Percentiles rank a stretch among this genome's conserved stretches.
Conservation (phyloP, 2,113 vertebrate species). For the Dicerorhinus sumatrensis region DNA sequence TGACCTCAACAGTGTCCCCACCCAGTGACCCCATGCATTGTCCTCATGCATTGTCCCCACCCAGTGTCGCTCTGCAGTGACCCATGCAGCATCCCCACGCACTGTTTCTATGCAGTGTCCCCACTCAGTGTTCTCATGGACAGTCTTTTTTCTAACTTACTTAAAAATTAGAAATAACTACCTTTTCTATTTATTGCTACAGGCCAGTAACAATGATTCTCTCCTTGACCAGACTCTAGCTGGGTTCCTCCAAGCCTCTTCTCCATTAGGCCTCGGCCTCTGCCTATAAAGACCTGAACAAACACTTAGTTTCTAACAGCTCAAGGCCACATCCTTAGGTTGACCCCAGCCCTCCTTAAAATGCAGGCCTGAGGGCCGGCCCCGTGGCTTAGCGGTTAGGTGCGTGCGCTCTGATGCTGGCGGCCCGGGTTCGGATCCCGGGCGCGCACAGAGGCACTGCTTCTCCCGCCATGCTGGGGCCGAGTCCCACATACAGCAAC, state of each 20-base stretch:
- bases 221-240: not conserved
- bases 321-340: not conserved
- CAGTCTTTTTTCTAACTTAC: not conserved
- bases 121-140: not conserved
- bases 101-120: not conserved
- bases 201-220: not conserved
- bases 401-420: too few species aligned
- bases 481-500: too few species aligned
- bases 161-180: not conserved
- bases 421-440: too few species aligned
- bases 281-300: not conserved
- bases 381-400: too few species aligned
- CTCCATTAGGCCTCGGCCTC: not conserved
- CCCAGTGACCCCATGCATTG: not conserved
- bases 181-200: not conserved
- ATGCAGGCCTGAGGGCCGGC: too few species aligned
- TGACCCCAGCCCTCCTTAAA: not conserved
- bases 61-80: not conserved
- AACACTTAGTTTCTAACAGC: not conserved
- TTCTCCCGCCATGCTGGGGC: too few species aligned
- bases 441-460: too few species aligned
- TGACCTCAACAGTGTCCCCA: not conserved
- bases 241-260: not conserved
- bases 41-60: not conserved
- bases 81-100: not conserved